A percentile compares a stretch with the other conserved stretches of the same genome.
Evolutionary conservation across 2,797 vertebrate genomes (phyloP).

Genomic region (Acrossocheilus wenchowensis): DNA sequence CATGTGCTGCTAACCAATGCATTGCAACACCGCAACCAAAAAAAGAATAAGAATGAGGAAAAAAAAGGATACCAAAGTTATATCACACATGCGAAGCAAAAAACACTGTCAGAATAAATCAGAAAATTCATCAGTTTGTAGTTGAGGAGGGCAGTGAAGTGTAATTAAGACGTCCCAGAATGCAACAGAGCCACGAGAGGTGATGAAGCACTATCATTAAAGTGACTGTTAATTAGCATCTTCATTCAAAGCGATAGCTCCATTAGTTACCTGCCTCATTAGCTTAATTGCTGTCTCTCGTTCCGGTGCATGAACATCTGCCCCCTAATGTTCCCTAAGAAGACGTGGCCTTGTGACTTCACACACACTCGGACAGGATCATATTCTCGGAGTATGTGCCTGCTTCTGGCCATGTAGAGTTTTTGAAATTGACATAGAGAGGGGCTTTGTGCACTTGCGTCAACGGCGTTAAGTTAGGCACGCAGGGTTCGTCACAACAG

Average conservation of each 20-base stretch:
- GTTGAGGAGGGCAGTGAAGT: background rate
- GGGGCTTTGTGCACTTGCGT: slow-evolving; percentile 25
- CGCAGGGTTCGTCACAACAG: slow-evolving; percentile 47
- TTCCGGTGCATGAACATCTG: slow-evolving; percentile 61
- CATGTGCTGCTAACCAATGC: background rate
- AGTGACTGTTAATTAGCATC: slow-evolving; percentile 69
- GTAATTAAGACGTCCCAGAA: slow-evolving; percentile 50
- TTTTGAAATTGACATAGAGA: slow-evolving; percentile 22
- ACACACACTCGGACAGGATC: slow-evolving; percentile 16
- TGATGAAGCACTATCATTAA: slow-evolving; percentile 63
- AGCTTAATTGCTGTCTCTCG: slow-evolving; percentile 66
- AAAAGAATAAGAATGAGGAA: background rate
- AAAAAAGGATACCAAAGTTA: background rate
- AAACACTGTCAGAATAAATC: slow-evolving; percentile 19
- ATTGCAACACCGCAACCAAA: background rate
- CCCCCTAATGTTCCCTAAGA: slow-evolving; percentile 55
- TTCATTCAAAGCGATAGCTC: slow-evolving; percentile 61
- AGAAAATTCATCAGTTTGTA: slow-evolving; percentile 30
- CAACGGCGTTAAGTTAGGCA: slow-evolving; percentile 32
- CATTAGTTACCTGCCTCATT: slow-evolving; percentile 69
- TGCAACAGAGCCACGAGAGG: slow-evolving; percentile 43
- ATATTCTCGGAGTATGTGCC: background rate
- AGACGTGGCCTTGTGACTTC: slow-evolving; percentile 31
- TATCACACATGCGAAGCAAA: background rate
- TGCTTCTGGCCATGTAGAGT: slow-evolving; percentile 2